These are phyloP conservation scores for Aphelocoma californica DNA, from an alignment of 2,797 vertebrate species.

Conservation along the genomic window DNA sequence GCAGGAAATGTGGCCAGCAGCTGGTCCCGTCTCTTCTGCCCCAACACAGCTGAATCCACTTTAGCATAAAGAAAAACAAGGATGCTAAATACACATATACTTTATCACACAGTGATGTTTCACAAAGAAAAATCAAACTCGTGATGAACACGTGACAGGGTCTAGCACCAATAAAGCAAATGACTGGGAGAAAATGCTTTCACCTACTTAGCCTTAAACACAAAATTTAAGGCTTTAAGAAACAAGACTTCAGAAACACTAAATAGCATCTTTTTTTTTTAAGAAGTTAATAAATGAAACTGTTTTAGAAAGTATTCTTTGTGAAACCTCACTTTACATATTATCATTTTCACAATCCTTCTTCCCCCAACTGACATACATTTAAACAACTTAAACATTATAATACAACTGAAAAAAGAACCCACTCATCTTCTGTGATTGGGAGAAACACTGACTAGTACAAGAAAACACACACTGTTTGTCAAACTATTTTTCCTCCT, in stretches of 20 bases:
- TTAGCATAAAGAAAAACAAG: constrained; percentile 99
- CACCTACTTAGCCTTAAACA: constrained; percentile 38
- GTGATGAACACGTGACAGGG: background rate
- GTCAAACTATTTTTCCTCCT: constrained; percentile 54
- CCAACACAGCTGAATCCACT: constrained; percentile 98
- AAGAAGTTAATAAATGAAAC: background rate
- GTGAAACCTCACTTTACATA: constrained; percentile 93
- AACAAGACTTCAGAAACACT: background rate
- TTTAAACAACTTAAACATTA: constrained; percentile 66
- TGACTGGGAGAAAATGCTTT: background rate
- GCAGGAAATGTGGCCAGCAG: constrained; percentile 94
- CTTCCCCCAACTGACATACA: constrained; percentile 76
- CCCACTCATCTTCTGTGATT: constrained; percentile 51
- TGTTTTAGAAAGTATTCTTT: constrained; percentile 76
- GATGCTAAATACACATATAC: constrained; percentile 95
- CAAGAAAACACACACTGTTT: constrained; percentile 48
- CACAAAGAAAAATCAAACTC: constrained; percentile 86
- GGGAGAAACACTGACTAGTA: constrained; percentile 69
- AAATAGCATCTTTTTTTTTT: background rate
- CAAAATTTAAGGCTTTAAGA: constrained; percentile 45
- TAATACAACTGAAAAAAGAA: constrained; percentile 72
- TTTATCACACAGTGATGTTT: constrained; percentile 86
- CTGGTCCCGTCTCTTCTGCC: constrained; percentile 97
- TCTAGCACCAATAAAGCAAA: constrained; percentile 24
- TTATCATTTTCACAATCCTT: constrained; percentile 75